Evolutionary conservation across 1,140 invertebrate genomes (phyloP).

Genomic region (Drosophila ambigua): DNA sequence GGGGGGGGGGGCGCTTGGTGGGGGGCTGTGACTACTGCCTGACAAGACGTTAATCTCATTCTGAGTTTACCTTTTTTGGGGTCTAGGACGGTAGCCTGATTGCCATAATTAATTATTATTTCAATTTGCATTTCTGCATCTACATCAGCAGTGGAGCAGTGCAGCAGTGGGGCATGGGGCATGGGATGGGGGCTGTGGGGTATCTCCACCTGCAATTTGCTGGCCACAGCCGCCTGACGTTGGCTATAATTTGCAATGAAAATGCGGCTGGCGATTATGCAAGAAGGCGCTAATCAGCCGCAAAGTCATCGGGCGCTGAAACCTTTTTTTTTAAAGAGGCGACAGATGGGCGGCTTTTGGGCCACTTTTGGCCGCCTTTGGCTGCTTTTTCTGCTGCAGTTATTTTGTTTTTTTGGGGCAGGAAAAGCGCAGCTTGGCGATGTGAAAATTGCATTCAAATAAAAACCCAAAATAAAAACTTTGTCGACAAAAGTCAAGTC

Average conservation of each 20-base stretch:
- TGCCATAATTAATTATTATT: constrained; percentile 82
- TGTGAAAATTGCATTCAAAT: constrained; percentile 55
- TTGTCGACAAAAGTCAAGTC: constrained; percentile 41
- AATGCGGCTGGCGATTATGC: constrained; percentile 57
- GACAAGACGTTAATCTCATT: constrained; percentile 44
- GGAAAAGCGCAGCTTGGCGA: constrained; percentile 55
- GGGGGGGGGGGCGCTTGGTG: no score
- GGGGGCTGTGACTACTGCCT: background rate
- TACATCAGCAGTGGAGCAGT: background rate
- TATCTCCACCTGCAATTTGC: constrained; percentile 69
- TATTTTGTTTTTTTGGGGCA: constrained; percentile 1
- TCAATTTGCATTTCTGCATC: constrained; percentile 71
- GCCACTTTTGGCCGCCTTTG: no score
- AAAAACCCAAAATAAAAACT: constrained; percentile 17
- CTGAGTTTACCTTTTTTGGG: constrained; percentile 50
- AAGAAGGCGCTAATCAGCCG: constrained; percentile 55
- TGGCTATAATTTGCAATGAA: constrained; percentile 47
- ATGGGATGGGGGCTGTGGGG: background rate
- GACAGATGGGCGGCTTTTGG: background rate
- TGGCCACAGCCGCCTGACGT: constrained; percentile 3
- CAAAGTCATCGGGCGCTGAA: constrained; percentile 24
- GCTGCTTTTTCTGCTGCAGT: background rate
- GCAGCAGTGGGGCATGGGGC: background rate
- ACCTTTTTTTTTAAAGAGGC: background rate
- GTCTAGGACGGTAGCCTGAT: constrained; percentile 75